Conservation (phyloP, 1,140 invertebrate genomes). For the Bombus waltoni region DNA sequence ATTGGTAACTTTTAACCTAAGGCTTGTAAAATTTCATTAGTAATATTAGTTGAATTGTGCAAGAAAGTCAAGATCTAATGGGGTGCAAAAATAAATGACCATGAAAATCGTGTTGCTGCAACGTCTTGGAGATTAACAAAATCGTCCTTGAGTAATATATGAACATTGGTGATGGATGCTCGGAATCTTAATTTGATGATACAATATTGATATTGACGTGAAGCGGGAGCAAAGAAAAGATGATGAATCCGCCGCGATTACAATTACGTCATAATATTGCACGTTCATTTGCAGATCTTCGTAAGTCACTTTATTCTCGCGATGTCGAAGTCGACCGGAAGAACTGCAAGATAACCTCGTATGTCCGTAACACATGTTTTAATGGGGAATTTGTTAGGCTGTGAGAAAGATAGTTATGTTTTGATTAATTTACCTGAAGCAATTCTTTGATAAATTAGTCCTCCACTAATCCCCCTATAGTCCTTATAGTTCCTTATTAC, state of each 20-base stretch:
- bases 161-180: neutral
- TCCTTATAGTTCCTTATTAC: neutral
- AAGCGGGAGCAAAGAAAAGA: neutral
- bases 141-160: neutral
- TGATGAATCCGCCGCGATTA: neutral
- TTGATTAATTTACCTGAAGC: neutral
- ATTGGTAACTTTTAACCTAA: neutral
- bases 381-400: neutral
- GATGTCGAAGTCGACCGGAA: neutral
- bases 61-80: neutral
- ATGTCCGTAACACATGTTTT: neutral
- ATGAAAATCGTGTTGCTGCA: neutral
- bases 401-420: neutral
- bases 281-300: neutral
- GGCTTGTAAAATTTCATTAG: neutral
- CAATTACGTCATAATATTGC: neutral
- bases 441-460: neutral
- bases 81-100: neutral
- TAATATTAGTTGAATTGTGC: neutral
- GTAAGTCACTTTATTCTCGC: neutral
- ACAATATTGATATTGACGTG: neutral
- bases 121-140: neutral
- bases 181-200: neutral
- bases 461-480: neutral
- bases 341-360: neutral